Evolutionary conservation across 2,888 invertebrate genomes (phyloP).

Genomic region (Brachypalpus laphriformis): DNA sequence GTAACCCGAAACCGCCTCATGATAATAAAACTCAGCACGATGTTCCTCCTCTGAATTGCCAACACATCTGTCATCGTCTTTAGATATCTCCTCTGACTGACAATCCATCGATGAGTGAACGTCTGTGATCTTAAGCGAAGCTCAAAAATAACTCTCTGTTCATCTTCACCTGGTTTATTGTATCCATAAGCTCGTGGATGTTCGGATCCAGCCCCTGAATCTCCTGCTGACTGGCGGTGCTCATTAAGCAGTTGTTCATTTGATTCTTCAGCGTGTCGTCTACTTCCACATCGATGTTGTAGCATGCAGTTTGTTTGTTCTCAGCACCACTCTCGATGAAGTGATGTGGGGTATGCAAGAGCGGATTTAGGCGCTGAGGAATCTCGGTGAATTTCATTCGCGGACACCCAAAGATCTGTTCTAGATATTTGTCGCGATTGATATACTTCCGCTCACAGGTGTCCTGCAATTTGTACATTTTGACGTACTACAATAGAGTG

Average conservation of each 20-base stretch:
- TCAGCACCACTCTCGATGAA: constrained; percentile 97
- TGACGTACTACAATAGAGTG: constrained; percentile 99
- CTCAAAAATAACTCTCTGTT: constrained; percentile 99
- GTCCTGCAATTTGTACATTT: constrained; percentile 96
- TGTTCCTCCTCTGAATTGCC: constrained; percentile 98
- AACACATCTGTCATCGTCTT: constrained; percentile 97
- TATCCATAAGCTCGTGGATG: constrained; percentile 99
- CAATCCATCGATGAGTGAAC: constrained; percentile 99
- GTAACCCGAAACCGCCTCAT: constrained; percentile 97
- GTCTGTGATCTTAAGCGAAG: constrained; percentile 98
- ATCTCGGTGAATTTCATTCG: constrained; percentile 99
- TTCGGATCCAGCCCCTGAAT: constrained; percentile 97
- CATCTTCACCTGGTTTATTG: constrained; percentile 98
- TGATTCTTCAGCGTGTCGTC: constrained; percentile 98
- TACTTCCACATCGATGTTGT: constrained; percentile 99
- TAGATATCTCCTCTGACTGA: constrained; percentile 97
- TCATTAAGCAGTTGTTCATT: constrained; percentile 98
- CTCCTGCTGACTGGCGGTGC: constrained; percentile 98
- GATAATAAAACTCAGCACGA: constrained; percentile 96
- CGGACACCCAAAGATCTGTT: constrained; percentile 96
- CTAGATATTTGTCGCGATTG: constrained; percentile 98
- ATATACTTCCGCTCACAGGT: constrained; percentile 98
- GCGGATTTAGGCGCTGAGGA: constrained; percentile 95
- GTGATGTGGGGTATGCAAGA: constrained; percentile 99
- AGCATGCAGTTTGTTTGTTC: constrained; percentile 99